Base-by-base conservation (phyloP, 2,888 invertebrate genomes). In the Nomada flava region DNA sequence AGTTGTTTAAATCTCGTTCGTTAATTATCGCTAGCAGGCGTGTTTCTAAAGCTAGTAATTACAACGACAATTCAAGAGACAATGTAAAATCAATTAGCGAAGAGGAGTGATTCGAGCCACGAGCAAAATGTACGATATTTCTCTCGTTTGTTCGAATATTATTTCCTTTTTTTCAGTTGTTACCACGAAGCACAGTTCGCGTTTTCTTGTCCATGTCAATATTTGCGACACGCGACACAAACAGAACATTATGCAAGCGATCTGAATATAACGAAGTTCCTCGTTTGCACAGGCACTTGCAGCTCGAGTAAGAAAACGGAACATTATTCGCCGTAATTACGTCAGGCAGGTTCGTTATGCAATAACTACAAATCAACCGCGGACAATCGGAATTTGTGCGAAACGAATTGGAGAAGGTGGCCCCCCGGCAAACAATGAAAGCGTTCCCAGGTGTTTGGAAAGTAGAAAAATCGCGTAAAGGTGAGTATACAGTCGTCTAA, bases 241-340 rank as follows among this genome's bases (percentile, higher is more conserved):
- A 10, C 23, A 20, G n/a, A 50, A 76, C 42, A 50, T 70, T 60
- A 60, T 42, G 36, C 47, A 42, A 70, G 62, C 20, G 44, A 64
- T 55, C 29, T 36, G 63, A 76, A 36, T 50, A 29, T 59, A 59
- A 77, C 65, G 65, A 72, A 57, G 20, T 42, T 55, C 60, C 62
- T 67, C 44, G 69, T 76, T 76, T 63, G 62, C 23, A 20, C 53
- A 11, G 23, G 20, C 36, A 26, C 50, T 26, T 26, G 52, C 29
- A 20, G 29, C 18, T 15, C 29, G 15, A 26, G 18, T 52, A 53
- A 64, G 53, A 59, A 77, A 83, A 76, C 52, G 52, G 36, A 26
- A 59, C 59, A 29, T 59, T 83, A 63, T 81, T 81, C 70, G 26
- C 67, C 47, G 71, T 75, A 82, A 83, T 83, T 81, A 67, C 78